phyloP scores from a whole-genome alignment of 1,140 invertebrate genomes.

The Plodia interpunctella region DNA sequence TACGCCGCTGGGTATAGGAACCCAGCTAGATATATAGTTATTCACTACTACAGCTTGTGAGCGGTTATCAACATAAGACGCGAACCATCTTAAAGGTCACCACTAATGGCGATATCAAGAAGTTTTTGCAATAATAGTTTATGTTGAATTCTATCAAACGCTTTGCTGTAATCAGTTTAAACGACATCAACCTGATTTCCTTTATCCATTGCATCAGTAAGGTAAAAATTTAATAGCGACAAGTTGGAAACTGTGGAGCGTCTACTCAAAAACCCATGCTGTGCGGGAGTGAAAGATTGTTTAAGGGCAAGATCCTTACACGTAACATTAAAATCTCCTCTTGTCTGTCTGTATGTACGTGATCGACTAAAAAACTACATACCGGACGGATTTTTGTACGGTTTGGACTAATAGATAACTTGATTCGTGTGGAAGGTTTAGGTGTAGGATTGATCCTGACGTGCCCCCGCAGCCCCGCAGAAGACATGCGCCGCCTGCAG shows the following conservation, averaged over 20 bases:
- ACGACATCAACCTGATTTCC: constrained; percentile 7
- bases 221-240: neutral
- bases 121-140: constrained; percentile 2
- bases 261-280: too few species aligned
- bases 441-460: too few species aligned
- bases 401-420: too few species aligned
- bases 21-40: neutral
- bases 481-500: constrained; percentile 88
- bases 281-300: too few species aligned
- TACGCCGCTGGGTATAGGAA: neutral
- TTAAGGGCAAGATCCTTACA: too few species aligned
- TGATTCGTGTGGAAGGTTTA: too few species aligned
- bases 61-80: too few species aligned
- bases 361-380: too few species aligned
- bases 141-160: constrained; percentile 9
- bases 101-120: neutral
- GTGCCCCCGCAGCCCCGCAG: constrained; percentile 20
- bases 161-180: constrained; percentile 12
- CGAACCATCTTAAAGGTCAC: constrained; percentile 11
- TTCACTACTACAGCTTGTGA: neutral
- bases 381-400: too few species aligned
- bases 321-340: too few species aligned
- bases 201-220: neutral
- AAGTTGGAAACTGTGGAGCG: too few species aligned
- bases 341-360: too few species aligned